Evolutionary conservation across 2,888 invertebrate genomes (phyloP), one percentile per base, ranked within the genome.

Genomic region (Resseliella maxima): DNA sequence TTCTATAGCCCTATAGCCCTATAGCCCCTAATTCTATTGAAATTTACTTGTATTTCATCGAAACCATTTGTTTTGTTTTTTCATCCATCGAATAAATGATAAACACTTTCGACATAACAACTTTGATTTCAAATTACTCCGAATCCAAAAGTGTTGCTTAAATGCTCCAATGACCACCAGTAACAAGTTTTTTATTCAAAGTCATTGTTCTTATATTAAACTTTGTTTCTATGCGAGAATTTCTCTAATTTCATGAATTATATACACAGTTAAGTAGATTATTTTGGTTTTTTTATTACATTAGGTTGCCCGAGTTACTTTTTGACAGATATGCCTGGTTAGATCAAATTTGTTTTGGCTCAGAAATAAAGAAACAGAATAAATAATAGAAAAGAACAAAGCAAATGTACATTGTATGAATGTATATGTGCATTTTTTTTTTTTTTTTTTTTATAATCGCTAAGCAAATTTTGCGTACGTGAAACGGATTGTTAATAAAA

Each of bases 101-200:
- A 3, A 31, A 35, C 72, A 72, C 72, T 0, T 35, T 31, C 31
- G 15, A 27, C 3, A 12, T 35, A 15, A 35, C 31, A 72, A 72
- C 72, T 24, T n/a, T 59, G 59, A 24, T 59, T 59, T 59, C 24
- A 15, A 31, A 31, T 12, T 72, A 35, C n/a, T 31, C 31, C n/a
- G 24, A 5, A 72, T 12, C 15, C 27, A 31, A 72, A 72, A 72
- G 72, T 59, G 12, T 24, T 24, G 15, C 6, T 12, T 72, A 31
- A 72, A 72, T 72, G 72, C 72, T 72, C 15, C 72, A 72, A 6
- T 72, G 72, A 31, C 31, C 72, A 72, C 72, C 72, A 31, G 31
- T 72, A 31, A 72, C 72, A 72, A 72, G 31, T 72, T 72, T 12
- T 35, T 15, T 72, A 35, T 31, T 72, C 31, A 35, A 72, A 72